Conservation (phyloP, 1,140 invertebrate species). For the Lanistes nyassanus region DNA sequence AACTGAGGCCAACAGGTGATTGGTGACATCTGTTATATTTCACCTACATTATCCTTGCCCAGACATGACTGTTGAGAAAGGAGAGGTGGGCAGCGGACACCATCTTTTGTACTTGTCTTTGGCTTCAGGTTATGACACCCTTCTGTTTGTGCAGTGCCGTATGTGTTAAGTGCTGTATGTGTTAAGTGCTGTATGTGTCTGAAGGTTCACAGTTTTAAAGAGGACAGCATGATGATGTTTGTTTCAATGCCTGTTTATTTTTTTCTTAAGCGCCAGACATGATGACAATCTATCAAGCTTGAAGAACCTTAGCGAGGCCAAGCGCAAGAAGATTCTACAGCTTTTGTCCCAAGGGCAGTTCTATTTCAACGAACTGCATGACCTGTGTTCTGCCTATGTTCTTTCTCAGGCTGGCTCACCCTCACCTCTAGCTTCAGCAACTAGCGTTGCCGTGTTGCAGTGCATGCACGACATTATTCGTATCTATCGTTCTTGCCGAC, state of each 20-base stretch:
- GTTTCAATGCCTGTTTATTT: neutral
- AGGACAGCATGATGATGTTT: neutral
- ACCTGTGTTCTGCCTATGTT: slow-evolving; percentile 28
- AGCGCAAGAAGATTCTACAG: slow-evolving; percentile 46
- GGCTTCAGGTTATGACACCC: too few relatives aligned
- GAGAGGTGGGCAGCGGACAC: too few relatives aligned
- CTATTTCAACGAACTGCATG: slow-evolving; percentile 41
- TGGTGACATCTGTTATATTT: neutral
- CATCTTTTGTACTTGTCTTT: too few relatives aligned
- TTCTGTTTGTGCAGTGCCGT: too few relatives aligned
- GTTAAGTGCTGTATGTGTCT: neutral
- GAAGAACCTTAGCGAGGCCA: slow-evolving; percentile 26
- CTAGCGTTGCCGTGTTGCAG: neutral
- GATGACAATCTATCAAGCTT: slow-evolving; percentile 5
- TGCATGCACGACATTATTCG: slow-evolving; percentile 48
- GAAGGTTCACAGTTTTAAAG: neutral
- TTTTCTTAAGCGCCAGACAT: slow-evolving; percentile 24
- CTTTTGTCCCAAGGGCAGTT: slow-evolving; percentile 40
- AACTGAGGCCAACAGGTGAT: neutral
- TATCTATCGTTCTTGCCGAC: slow-evolving; percentile 55
- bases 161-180: neutral
- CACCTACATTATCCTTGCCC: too few relatives aligned
- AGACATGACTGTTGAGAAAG: too few relatives aligned
- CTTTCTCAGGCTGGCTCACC: neutral
- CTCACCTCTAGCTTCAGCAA: neutral